Evolutionary conservation across 1,140 invertebrate genomes (phyloP).

Genomic region (Microplitis demolitor): DNA sequence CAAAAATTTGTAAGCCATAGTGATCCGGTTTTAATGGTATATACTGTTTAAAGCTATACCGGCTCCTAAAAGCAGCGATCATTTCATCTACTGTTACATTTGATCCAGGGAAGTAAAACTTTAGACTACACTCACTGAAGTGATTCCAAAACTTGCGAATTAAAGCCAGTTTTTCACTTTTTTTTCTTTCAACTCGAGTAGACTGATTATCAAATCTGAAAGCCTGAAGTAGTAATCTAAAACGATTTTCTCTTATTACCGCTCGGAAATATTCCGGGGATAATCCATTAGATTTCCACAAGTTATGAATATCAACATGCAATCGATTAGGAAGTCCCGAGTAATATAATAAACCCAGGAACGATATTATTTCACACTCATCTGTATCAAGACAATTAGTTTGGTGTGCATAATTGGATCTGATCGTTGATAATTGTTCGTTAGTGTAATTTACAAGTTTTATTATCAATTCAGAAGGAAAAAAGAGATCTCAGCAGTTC

Average conservation of each 20-base stretch:
- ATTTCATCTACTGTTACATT: conserved; percentile 58
- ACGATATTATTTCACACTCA: conserved; percentile 57
- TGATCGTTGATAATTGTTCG: conserved; percentile 31
- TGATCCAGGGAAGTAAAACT: conserved; percentile 49
- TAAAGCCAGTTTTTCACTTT: conserved; percentile 58
- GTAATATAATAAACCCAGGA: conserved; percentile 62
- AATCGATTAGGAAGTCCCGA: conserved; percentile 57
- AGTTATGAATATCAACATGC: conserved; percentile 56
- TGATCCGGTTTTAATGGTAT: conserved; percentile 51
- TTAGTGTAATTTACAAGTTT: conserved; percentile 37
- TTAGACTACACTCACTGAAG: conserved; percentile 60
- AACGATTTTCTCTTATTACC: conserved; percentile 59
- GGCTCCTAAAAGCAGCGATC: conserved; percentile 56
- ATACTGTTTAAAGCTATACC: conserved; percentile 60
- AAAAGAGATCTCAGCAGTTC: conserved; percentile 36
- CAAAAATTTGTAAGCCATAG: conserved; percentile 55
- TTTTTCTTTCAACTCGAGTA: conserved; percentile 45
- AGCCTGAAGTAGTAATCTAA: conserved; percentile 58
- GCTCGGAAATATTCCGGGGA: conserved; percentile 46
- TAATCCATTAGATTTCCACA: conserved; percentile 56
- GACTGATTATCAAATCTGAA: conserved; percentile 58
- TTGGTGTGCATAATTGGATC: conserved; percentile 37
- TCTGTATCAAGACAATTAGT: conserved; percentile 44
- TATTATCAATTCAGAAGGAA: conserved; percentile 30
- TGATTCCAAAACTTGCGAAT: conserved; percentile 61